These are phyloP conservation scores for Dicrostonyx torquatus DNA, from an alignment of 2,797 vertebrate species.

Conservation along the genomic window DNA sequence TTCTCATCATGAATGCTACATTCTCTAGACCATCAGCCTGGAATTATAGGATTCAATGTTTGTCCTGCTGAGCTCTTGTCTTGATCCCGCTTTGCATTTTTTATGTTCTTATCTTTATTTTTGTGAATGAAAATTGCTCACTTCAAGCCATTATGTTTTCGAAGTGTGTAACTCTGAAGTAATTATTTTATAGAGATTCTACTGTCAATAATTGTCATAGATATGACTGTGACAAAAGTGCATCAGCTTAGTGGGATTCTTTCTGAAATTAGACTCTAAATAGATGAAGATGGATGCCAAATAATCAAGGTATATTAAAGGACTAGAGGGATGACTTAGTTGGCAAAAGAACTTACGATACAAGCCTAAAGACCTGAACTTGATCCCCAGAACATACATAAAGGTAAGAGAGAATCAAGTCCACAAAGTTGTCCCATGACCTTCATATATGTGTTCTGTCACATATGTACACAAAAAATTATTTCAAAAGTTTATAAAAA, in stretches of 20 bases:
- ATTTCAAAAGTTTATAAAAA: not conserved
- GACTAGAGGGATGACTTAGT: no score
- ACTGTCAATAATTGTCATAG: not conserved
- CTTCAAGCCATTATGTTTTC: not conserved
- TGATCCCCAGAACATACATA: not conserved
- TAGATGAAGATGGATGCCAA: not conserved
- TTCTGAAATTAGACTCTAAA: not conserved
- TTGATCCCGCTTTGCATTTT: no score
- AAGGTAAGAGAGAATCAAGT: not conserved
- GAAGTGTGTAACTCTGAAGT: not conserved
- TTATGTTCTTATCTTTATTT: not conserved
- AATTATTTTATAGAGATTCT: not conserved
- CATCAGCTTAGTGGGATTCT: not conserved
- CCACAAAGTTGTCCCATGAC: not conserved
- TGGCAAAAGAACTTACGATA: not conserved
- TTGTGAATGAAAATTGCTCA: not conserved
- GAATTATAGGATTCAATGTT: conserved; percentile 83
- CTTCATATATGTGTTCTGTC: not conserved
- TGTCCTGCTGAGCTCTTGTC: not conserved
- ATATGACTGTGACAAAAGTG: not conserved
- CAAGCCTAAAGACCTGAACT: not conserved
- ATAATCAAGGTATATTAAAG: not conserved
- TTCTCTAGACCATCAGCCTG: not conserved
- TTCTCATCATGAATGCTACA: not conserved
- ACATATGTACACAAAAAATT: not conserved